Conservation (phyloP, 2,888 invertebrate species). For the Syrphus vitripennis region DNA sequence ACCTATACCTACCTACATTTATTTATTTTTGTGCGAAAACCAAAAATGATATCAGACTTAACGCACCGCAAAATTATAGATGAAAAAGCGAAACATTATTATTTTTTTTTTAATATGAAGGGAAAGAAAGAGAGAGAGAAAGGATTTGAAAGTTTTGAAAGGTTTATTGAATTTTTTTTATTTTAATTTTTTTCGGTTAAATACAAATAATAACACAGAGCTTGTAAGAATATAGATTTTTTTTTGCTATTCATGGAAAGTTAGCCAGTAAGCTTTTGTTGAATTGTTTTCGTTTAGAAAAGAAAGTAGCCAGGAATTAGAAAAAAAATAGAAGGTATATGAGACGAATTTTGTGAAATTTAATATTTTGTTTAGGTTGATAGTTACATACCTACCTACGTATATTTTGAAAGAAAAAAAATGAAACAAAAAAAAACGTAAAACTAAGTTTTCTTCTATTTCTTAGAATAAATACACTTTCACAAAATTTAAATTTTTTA, state of each 20-base stretch:
- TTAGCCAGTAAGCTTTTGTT: not conserved
- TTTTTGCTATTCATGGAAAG: not conserved
- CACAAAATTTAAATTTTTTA: too few relatives aligned
- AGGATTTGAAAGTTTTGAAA: conserved; percentile 8
- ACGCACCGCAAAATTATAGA: conserved; percentile 25
- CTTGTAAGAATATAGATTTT: not conserved
- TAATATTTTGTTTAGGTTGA: too few relatives aligned
- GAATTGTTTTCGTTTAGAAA: not conserved
- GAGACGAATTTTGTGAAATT: not conserved
- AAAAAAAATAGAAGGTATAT: not conserved
- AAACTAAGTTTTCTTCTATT: too few relatives aligned
- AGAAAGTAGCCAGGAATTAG: not conserved
- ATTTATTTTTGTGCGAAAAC: conserved; percentile 16
- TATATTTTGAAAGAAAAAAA: too few relatives aligned
- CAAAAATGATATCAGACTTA: conserved; percentile 22
- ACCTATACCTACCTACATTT: too few relatives aligned
- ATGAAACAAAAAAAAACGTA: too few relatives aligned
- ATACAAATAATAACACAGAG: not conserved
- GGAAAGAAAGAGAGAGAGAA: too few relatives aligned
- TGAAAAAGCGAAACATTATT: not conserved
- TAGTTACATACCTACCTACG: too few relatives aligned
- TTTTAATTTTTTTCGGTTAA: not conserved
- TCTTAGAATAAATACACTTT: too few relatives aligned
- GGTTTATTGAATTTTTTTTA: not conserved
- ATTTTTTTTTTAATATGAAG: too few relatives aligned